A percentile compares a stretch with the other conserved stretches of the same genome.
Conservation (phyloP, 2,113 vertebrate genomes). For the Microcebus ravelobensis region DNA sequence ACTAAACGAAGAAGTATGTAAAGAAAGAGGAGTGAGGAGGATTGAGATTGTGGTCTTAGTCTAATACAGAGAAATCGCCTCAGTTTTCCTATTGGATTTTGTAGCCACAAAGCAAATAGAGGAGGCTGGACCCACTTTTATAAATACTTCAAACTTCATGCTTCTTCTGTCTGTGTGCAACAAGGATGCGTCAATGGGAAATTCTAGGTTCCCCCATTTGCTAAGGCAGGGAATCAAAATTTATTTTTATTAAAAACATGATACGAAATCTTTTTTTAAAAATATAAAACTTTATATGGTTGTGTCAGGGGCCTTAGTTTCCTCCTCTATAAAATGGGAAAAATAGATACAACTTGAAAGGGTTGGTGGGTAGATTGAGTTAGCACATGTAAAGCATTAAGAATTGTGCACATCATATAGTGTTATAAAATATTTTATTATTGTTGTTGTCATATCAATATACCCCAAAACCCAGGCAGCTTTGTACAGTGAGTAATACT, state of each 20-base stretch:
- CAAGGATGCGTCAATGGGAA: neutral
- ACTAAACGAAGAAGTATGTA: neutral
- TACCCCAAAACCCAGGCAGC: neutral
- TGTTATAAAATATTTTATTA: conserved; percentile 6
- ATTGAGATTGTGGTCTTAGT: neutral
- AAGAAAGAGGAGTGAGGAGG: neutral
- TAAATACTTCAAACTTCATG: neutral
- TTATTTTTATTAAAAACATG: conserved; percentile 35
- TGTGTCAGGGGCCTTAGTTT: neutral
- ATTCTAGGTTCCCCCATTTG: neutral
- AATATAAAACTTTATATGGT: neutral
- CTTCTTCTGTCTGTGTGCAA: neutral
- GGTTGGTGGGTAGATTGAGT: neutral
- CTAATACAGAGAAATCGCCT: neutral
- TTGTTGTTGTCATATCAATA: neutral
- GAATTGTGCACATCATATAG: neutral
- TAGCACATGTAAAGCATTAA: neutral
- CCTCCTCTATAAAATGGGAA: neutral
- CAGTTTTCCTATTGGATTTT: conserved; percentile 7
- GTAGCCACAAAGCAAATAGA: neutral
- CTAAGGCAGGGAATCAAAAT: neutral
- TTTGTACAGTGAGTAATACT: neutral
- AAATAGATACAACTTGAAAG: neutral
- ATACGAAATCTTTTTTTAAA: neutral
- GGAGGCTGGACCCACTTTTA: neutral